Conservation (phyloP, 2,888 invertebrate species). For the Amphiduros pacificus region DNA sequence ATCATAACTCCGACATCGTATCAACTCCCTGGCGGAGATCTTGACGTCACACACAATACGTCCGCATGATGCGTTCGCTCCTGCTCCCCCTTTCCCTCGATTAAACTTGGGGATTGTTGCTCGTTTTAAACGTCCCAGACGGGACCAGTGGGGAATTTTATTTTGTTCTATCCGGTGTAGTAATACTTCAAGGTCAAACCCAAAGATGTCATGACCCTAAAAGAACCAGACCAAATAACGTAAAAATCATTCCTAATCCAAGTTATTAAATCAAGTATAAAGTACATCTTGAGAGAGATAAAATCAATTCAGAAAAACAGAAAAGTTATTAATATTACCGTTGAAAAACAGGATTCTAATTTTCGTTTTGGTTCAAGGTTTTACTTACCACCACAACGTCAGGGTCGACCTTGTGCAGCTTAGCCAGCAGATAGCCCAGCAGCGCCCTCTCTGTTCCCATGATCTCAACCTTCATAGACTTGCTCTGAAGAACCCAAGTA, state of each 20-base stretch:
- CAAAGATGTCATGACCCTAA: constrained; percentile 84
- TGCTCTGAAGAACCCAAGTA: no score
- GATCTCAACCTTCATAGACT: constrained; percentile 69
- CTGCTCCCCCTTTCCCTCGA: constrained; percentile 11
- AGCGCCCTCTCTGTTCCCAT: constrained; percentile 83
- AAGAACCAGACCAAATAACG: constrained; percentile 12
- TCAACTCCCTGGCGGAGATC: constrained; percentile 89
- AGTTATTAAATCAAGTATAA: background rate
- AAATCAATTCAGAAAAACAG: background rate
- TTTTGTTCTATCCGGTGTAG: constrained; percentile 76
- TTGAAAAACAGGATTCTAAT: background rate
- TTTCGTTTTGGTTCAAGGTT: background rate
- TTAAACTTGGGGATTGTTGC: constrained; percentile 59
- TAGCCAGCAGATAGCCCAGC: constrained; percentile 81
- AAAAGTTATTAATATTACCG: background rate
- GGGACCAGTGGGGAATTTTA: constrained; percentile 86
- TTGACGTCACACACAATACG: constrained; percentile 89
- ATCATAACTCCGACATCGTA: constrained; percentile 89
- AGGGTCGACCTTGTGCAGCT: constrained; percentile 85
- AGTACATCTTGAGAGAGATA: background rate
- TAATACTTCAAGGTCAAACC: constrained; percentile 88
- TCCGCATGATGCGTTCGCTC: constrained; percentile 63
- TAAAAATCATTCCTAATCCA: background rate
- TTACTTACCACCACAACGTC: constrained; percentile 77
- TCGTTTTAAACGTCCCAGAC: constrained; percentile 82